A percentile compares a stretch with the other conserved stretches of the same genome.
Conservation (phyloP, 2,888 invertebrate species). For the Stenichneumon culpator region DNA sequence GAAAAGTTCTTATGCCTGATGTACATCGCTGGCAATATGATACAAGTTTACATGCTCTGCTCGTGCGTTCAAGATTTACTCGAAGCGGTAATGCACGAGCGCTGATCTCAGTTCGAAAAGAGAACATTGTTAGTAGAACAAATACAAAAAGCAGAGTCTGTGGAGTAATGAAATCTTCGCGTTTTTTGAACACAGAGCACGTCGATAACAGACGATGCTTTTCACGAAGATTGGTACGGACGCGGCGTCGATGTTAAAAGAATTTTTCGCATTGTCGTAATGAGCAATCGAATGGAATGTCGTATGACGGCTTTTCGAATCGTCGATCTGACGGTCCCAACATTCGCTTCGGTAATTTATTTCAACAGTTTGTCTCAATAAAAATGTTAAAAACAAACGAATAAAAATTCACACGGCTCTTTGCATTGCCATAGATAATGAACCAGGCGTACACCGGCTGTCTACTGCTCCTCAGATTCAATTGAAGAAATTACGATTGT, state of each 20-base stretch:
- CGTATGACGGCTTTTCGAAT: conserved; percentile 64
- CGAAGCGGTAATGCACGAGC: conserved; percentile 71
- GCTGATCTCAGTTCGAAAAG: neutral
- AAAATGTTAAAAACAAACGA: neutral
- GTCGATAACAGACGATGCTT: conserved; percentile 68
- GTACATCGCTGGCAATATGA: conserved; percentile 64
- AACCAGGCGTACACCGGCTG: conserved; percentile 58
- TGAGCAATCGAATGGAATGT: conserved; percentile 71
- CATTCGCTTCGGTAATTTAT: conserved; percentile 72
- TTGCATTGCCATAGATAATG: conserved; percentile 41
- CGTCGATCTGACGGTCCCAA: conserved; percentile 72
- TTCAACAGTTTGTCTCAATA: neutral
- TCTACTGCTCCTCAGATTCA: conserved; percentile 37
- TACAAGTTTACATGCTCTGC: conserved; percentile 74
- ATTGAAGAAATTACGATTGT: too few species aligned
- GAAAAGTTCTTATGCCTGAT: conserved; percentile 49
- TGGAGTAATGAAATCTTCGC: neutral
- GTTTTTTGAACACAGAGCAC: conserved; percentile 65
- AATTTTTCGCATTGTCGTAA: conserved; percentile 59
- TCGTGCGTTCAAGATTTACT: conserved; percentile 71
- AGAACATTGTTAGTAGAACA: neutral
- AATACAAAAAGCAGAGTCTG: neutral
- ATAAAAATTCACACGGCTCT: neutral
- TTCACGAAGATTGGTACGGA: conserved; percentile 71
- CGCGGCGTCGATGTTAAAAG: conserved; percentile 38